Evolutionary conservation across 2,113 vertebrate genomes (phyloP).

Genomic region (Pitta sordida): DNA sequence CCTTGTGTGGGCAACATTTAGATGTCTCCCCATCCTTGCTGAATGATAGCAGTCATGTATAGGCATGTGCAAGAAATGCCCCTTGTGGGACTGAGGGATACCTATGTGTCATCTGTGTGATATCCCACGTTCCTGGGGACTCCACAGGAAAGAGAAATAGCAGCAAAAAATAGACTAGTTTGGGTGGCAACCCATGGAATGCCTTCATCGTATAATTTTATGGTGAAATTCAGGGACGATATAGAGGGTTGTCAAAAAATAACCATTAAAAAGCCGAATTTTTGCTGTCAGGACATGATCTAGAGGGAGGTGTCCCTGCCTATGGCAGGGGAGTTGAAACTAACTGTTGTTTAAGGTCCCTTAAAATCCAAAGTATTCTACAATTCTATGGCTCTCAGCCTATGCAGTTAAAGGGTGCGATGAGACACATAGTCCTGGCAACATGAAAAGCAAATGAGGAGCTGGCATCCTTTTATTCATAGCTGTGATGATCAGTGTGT

Average conservation of each 20-base stretch:
- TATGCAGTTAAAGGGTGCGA: not conserved
- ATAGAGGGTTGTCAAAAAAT: not conserved
- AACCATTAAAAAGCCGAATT: not conserved
- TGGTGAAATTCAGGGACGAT: not conserved
- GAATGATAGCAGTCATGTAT: not conserved
- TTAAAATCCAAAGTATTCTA: not conserved
- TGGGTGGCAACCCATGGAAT: not conserved
- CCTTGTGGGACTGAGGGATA: not conserved
- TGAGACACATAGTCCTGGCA: not conserved
- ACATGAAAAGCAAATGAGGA: not conserved
- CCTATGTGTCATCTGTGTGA: rapidly evolving
- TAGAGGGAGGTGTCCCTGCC: not conserved
- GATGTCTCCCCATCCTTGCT: not conserved
- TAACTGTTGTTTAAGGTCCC: not conserved
- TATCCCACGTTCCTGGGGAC: not conserved
- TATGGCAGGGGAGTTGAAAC: not conserved
- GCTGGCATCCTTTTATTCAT: not conserved
- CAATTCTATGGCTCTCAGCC: not conserved
- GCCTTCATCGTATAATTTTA: not conserved
- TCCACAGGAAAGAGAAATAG: not conserved
- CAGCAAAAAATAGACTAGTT: not conserved
- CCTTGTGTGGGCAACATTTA: not conserved
- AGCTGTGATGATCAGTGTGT: not conserved
- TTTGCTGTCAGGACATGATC: not conserved
- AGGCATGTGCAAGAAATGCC: not conserved